Evolutionary conservation across 2,888 invertebrate genomes (phyloP).

Genomic region (Nematopogon swammerdamellus): DNA sequence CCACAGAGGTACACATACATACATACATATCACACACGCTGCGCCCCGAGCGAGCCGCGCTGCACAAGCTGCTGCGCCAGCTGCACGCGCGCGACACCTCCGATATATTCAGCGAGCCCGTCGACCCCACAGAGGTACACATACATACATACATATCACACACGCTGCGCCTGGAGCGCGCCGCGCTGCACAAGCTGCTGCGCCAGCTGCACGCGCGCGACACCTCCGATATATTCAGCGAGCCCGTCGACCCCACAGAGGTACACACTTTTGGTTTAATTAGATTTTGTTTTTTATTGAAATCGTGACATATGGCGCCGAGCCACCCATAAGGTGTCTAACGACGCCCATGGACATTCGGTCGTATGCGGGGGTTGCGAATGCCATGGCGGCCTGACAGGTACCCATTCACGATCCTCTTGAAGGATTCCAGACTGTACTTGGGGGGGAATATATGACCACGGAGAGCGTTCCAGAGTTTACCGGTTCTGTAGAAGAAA

Average conservation of each 20-base stretch:
- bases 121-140: constrained; percentile 74
- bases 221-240: constrained; percentile 73
- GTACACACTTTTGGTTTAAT: too few species aligned
- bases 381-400: too few species aligned
- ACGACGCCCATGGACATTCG: too few species aligned
- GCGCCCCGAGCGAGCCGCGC: constrained; percentile 76
- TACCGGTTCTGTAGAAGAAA: too few species aligned
- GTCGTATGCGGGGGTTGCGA: too few species aligned
- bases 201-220: constrained; percentile 69
- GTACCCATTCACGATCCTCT: too few species aligned
- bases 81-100: constrained; percentile 77
- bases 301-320: too few species aligned
- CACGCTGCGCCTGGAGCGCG: constrained; percentile 70
- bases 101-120: constrained; percentile 91
- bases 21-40: constrained; percentile 76
- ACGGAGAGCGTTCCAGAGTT: too few species aligned
- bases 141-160: constrained; percentile 20
- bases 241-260: constrained; percentile 79
- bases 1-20: constrained; percentile 77
- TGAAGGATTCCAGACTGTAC: too few species aligned
- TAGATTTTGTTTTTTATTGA: too few species aligned
- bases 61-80: constrained; percentile 73
- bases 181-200: constrained; percentile 64
- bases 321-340: too few species aligned
- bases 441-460: too few species aligned